phyloP scores from a whole-genome alignment of 2,888 invertebrate genomes.

The Mallateleia sp. region DNA sequence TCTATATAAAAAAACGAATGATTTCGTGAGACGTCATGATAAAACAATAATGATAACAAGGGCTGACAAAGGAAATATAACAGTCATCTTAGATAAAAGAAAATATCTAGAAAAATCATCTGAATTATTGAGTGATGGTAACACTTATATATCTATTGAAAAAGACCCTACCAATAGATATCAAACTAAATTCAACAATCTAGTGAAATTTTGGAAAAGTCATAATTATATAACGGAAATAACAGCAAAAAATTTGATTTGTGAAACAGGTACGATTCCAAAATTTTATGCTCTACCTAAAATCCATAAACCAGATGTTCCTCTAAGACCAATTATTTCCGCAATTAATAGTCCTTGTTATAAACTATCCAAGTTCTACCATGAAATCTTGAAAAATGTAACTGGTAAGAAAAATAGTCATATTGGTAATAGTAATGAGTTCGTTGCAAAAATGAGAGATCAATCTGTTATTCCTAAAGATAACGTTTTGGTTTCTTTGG shows the following conservation, averaged over 20 bases:
- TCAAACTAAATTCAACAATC: constrained; percentile 5
- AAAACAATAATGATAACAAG: neutral
- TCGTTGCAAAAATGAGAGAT: neutral
- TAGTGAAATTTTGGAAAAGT: neutral
- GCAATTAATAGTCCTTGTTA: constrained; percentile 4
- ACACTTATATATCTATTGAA: no score
- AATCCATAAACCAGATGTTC: neutral
- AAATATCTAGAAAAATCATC: neutral
- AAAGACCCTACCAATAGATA: neutral
- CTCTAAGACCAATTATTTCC: constrained; percentile 12
- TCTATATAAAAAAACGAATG: neutral
- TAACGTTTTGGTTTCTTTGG: constrained; percentile 1
- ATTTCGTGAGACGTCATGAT: neutral
- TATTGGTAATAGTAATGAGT: neutral
- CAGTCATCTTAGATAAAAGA: neutral
- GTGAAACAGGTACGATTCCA: constrained; percentile 1
- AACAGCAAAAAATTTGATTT: neutral
- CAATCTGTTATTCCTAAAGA: neutral
- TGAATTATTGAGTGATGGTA: no score
- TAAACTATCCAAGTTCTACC: neutral
- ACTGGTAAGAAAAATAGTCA: no score
- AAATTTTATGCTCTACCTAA: constrained; percentile 15
- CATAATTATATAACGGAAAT: neutral
- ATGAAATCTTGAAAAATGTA: neutral
- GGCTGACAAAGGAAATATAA: neutral